Conservation (phyloP, 2,797 vertebrate genomes). For the Peromyscus attwateri region DNA sequence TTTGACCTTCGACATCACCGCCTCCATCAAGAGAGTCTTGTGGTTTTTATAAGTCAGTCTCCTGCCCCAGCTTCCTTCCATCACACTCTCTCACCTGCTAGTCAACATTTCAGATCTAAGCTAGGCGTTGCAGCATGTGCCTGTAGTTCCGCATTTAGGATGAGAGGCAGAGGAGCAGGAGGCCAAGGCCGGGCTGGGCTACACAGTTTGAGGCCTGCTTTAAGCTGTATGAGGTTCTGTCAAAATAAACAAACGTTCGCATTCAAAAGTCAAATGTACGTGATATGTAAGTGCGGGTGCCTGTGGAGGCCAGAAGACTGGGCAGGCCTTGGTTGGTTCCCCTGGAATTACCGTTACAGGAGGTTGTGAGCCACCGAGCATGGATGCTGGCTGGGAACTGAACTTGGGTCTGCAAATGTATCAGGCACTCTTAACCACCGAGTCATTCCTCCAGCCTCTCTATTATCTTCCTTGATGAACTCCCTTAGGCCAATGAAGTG, state of each 20-base stretch:
- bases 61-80: background rate
- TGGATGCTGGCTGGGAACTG: background rate
- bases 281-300: background rate
- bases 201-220: background rate
- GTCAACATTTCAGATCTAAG: constrained; percentile 22
- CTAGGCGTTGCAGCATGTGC: background rate
- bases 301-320: background rate
- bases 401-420: background rate
- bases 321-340: accelerated
- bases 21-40: background rate
- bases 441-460: background rate
- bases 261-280: background rate
- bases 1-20: background rate
- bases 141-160: background rate
- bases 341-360: background rate
- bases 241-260: background rate
- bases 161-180: background rate
- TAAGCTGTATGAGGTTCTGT: background rate
- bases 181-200: background rate
- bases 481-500: background rate
- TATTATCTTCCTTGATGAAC: background rate
- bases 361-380: background rate
- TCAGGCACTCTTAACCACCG: background rate
- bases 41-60: background rate
- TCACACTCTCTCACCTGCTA: background rate